Evolutionary conservation across 2,113 vertebrate species (phyloP), one percentile per base, ranked within the genome.

Genomic region (Pteropus alecto): DNA sequence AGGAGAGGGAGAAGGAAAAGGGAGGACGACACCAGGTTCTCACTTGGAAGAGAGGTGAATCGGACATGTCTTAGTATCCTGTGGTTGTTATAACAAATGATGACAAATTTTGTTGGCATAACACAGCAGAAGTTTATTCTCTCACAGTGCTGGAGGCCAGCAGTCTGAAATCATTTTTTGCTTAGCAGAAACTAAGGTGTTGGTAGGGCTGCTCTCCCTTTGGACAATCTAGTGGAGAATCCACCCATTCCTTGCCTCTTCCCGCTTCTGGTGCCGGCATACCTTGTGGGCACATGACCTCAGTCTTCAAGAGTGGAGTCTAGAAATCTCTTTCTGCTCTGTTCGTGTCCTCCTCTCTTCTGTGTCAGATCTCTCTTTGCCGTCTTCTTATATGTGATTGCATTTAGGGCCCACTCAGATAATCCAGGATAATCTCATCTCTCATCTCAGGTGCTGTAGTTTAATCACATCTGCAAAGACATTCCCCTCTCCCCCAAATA

Each of bases 321-420:
- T 77, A 10, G 35, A 76, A 22, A 6, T 58, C 33, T 73, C 6
- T 51, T 54, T 86, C 12, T 33, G 28, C 14, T 58, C 65, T 35
- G 22, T 68, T 79, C 41, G 24, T 0, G 2, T 18, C 0, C 0
- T 33, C 7, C 13, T 35, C 7, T 82, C 30, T 46, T 46, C 54
- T 56, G 33, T 54, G 18, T 41, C 30, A 19, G 3, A 35, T 41
- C 7, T 38, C 58, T 14, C 70, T 24, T 19, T 68, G 30, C 33
- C 11, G 70, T 85, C 68, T n/a, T 90, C 48, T 61, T 74, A 2
- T 16, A 24, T 54, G 30, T n/a, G 18, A 46, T 58, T 65, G 35
- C 6, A 3, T 48, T 92, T 16, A 43, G 41, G 24, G 7, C 15
- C 24, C 48, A 43, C 85, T 15, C 10, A 22, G 13, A 41, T 74